Evolutionary conservation across 2,888 invertebrate genomes (phyloP), one percentile per base, ranked within the genome.

Genomic region (Flexamia atlantica): DNA sequence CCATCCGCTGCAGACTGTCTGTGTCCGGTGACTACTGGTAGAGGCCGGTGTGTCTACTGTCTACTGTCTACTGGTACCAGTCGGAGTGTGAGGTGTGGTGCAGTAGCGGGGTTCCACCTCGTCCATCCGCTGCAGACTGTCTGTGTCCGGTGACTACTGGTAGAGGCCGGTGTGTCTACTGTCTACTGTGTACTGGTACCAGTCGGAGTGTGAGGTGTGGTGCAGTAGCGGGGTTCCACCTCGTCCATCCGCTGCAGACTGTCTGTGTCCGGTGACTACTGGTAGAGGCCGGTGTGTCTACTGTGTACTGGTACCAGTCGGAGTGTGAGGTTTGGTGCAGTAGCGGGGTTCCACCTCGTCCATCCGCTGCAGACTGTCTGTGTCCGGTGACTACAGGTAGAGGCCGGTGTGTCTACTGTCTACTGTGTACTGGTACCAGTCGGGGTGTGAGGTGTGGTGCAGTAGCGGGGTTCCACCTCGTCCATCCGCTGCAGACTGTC

Each of bases 121-220:
- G 46, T 46, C 10, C 46, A 25, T 76, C 74, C 30, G 12, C n/a
- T 28, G 25, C n/a, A n/a, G n/a, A n/a, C n/a, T n/a, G 57, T 57
- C 57, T 3, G 25, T 64, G 30, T 28, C 64, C 17, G 4, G 14
- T 28, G 64, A 28, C 64, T 64, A 64, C 64, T 64, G 28, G 64
- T 64, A 30, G 64, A 5, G 5, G 25, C 25, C n/a, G n/a, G n/a
- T n/a, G n/a, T n/a, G n/a, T n/a, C 7, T 14, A 9, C 64, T 3
- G 28, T 64, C 14, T 3, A 28, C 28, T 64, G 30, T 28, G 28
- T 57, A 57, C 20, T 30, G 64, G 64, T 64, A 30, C 28, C 85
- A 86, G 84, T 84, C 81, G 20, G 60, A 68, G 79, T 57, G 81
- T 53, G 70, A 80, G 30, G 36, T 79, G 57, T 53, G 32, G 79